Evolutionary conservation across 2,113 vertebrate species (phyloP).

Genomic region (Uropsilus gracilis): DNA sequence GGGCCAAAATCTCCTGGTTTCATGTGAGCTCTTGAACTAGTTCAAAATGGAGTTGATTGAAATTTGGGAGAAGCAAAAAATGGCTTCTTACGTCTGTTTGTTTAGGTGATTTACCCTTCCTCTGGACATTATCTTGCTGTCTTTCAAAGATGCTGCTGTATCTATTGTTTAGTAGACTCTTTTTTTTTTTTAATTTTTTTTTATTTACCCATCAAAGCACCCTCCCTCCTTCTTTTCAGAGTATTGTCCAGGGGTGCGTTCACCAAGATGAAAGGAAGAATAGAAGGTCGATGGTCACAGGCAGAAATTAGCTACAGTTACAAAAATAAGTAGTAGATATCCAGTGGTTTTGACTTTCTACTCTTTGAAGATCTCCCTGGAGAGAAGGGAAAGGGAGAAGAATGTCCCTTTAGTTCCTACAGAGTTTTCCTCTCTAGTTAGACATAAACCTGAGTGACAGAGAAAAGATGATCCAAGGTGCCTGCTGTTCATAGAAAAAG

Average conservation of each 20-base stretch:
- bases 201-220: slow-evolving; percentile 59
- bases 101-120: slow-evolving; percentile 41
- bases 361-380: slow-evolving; percentile 44
- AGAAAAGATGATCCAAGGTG: background rate
- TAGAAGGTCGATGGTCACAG: slow-evolving; percentile 30
- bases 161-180: slow-evolving; percentile 36
- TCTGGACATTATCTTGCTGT: background rate
- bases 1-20: slow-evolving; percentile 45
- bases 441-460: slow-evolving; percentile 54
- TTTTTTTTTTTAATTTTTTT: background rate
- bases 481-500: background rate
- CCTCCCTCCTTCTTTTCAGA: background rate
- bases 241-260: slow-evolving; percentile 53
- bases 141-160: slow-evolving; percentile 31
- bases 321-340: slow-evolving; percentile 49
- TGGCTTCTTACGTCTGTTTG: slow-evolving; percentile 4
- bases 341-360: slow-evolving; percentile 44
- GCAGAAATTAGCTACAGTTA: slow-evolving; percentile 61
- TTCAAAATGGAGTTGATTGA: slow-evolving; percentile 43
- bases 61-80: slow-evolving; percentile 25
- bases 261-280: slow-evolving; percentile 41
- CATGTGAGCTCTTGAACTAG: slow-evolving; percentile 57
- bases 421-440: slow-evolving; percentile 48
- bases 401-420: slow-evolving; percentile 7
- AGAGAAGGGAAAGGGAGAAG: slow-evolving; percentile 32